phyloP scores from a whole-genome alignment of 2,113 vertebrate genomes.

The Pycnonotus jocosus region DNA sequence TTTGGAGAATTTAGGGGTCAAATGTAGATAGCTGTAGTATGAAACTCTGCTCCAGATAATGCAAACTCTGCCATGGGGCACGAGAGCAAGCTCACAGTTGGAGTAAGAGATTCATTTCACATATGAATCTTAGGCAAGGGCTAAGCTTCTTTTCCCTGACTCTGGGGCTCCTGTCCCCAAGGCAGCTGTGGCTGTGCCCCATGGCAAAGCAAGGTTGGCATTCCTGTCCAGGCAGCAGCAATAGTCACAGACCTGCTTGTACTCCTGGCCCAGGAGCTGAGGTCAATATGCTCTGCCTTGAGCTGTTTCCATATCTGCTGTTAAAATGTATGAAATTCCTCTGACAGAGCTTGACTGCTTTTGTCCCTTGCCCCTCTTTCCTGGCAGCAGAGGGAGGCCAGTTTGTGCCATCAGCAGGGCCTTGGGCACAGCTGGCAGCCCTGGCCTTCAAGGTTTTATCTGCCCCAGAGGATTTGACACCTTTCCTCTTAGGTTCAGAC shows the following conservation, averaged over 20 bases:
- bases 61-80: background rate
- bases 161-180: background rate
- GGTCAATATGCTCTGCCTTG: background rate
- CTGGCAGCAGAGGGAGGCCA: background rate
- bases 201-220: background rate
- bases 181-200: background rate
- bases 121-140: background rate
- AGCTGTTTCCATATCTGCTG: background rate
- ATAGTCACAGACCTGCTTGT: background rate
- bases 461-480: background rate
- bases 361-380: background rate
- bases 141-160: background rate
- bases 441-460: background rate
- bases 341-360: background rate
- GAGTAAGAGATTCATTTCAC: background rate
- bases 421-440: background rate
- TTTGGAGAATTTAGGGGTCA: background rate
- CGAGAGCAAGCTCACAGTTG: background rate
- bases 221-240: background rate
- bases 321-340: conserved; percentile 1
- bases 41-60: background rate
- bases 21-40: background rate
- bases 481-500: background rate
- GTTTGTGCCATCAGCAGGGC: background rate
- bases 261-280: background rate